A percentile compares a stretch with the other conserved stretches of the same genome.
Evolutionary conservation across 1,140 invertebrate species (phyloP).

Genomic region (Eubasilissa regina): DNA sequence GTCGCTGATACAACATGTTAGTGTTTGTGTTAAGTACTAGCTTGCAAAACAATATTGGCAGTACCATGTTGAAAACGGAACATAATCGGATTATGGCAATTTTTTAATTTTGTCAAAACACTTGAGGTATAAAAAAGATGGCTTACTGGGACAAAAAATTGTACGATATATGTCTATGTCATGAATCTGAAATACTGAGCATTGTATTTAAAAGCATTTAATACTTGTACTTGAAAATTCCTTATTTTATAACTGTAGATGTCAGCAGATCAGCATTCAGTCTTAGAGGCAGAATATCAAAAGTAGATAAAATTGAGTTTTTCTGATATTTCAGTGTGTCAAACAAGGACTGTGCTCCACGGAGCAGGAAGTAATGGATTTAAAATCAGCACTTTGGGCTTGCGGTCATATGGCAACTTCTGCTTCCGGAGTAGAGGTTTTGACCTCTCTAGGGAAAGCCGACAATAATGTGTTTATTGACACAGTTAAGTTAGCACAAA

Average conservation of each 20-base stretch:
- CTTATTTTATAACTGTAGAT: not conserved
- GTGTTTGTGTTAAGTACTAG: no score
- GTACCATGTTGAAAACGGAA: no score
- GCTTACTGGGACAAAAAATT: no score
- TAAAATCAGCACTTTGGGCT: slow-evolving; percentile 94
- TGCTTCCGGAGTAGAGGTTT: slow-evolving; percentile 79
- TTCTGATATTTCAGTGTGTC: slow-evolving; percentile 62
- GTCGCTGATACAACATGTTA: no score
- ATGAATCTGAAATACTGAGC: no score
- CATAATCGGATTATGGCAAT: no score
- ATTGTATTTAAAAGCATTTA: no score
- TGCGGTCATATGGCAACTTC: slow-evolving; percentile 88
- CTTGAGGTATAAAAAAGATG: no score
- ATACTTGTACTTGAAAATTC: not conserved
- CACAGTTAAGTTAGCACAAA: slow-evolving; percentile 83
- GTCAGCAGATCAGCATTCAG: not conserved
- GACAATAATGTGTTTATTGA: slow-evolving; percentile 83
- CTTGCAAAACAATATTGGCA: no score
- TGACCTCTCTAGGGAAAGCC: slow-evolving; percentile 84
- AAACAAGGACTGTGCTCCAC: slow-evolving; percentile 73
- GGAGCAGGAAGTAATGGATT: slow-evolving; percentile 78
- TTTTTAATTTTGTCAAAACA: no score
- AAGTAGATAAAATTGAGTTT: not conserved
- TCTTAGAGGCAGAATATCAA: slow-evolving; percentile 3
- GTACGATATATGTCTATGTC: no score